Evolutionary conservation across 2,888 invertebrate species (phyloP), one percentile per base, ranked within the genome.

Genomic region (Sisyra terminalis): DNA sequence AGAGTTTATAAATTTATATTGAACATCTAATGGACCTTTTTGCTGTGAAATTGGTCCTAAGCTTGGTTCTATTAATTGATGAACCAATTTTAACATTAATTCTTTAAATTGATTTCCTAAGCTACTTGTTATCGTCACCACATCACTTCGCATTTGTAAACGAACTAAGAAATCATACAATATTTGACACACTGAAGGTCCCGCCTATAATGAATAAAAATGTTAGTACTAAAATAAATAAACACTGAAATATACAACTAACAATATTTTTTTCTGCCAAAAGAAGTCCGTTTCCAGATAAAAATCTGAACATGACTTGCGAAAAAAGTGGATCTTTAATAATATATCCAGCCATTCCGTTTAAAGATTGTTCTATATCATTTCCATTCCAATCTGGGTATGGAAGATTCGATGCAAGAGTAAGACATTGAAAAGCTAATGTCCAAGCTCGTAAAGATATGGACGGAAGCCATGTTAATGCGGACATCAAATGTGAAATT

Each of bases 391-490:
- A 51, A 40, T 50, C 42, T 11, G 39, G 29, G 29, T 45, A 46
- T 55, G 73, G 64, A 18, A 71, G 72, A 58, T 79, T 81, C 41
- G 81, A 76, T 38, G 80, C 73, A 56, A 84, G 66, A 2, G 83
- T 81, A 39, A 86, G 60, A 10, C 78, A 75, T 55, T 85, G 82
- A 58, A 87, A 72, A 1, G 80, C 78, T 18, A 82, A 66, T 51
- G 82, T 81, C 86, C 86, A 86, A 46, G 83, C 79, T 45, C 83
- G 68, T 24, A 84, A 61, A 40, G 80, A 77, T 39, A 82, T 69
- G 43, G 74, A 75, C 6, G 76, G 74, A 47, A 71, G 66, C 69
- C 75, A 73, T 2, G 77, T 72, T 32, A 82, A 63, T 1, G 79
- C 75, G 34, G 71, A 65, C 39, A 84, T 67, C 13, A 84, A 61